phyloP scores from a whole-genome alignment of 1,140 invertebrate species.

The Dendroctonus ponderosae region DNA sequence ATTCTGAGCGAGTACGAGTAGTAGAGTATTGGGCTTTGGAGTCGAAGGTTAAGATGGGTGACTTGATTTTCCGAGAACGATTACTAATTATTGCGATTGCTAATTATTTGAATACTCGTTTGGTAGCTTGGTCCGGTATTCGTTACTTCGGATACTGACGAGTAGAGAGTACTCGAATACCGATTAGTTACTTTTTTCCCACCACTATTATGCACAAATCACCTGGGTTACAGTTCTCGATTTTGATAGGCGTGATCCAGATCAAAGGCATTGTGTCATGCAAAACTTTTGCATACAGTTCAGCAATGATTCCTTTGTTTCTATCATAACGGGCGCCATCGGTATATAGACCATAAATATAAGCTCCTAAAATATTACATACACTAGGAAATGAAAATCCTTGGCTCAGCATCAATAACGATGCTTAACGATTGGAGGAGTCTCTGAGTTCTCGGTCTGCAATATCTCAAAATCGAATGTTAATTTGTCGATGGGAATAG shows the following conservation, averaged over 20 bases:
- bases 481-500: constrained; percentile 84
- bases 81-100: no score
- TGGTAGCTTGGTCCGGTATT: no score
- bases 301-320: constrained; percentile 59
- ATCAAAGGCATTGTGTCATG: constrained; percentile 77
- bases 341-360: constrained; percentile 79
- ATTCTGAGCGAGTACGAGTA: no score
- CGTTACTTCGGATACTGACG: no score
- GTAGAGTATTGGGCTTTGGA: no score
- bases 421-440: constrained; percentile 56
- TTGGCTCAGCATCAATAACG: no score
- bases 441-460: constrained; percentile 51
- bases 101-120: no score
- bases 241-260: constrained; percentile 56
- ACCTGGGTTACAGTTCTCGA: constrained; percentile 40
- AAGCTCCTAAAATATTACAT: constrained; percentile 56
- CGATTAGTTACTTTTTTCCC: no score
- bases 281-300: constrained; percentile 80
- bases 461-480: constrained; percentile 41
- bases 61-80: no score
- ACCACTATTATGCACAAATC: no score
- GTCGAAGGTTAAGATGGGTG: no score
- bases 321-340: constrained; percentile 84
- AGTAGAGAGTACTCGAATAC: no score
- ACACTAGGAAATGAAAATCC: background rate